Evolutionary conservation across 2,113 vertebrate species (phyloP).

Genomic region (Periophthalmus modestus): DNA sequence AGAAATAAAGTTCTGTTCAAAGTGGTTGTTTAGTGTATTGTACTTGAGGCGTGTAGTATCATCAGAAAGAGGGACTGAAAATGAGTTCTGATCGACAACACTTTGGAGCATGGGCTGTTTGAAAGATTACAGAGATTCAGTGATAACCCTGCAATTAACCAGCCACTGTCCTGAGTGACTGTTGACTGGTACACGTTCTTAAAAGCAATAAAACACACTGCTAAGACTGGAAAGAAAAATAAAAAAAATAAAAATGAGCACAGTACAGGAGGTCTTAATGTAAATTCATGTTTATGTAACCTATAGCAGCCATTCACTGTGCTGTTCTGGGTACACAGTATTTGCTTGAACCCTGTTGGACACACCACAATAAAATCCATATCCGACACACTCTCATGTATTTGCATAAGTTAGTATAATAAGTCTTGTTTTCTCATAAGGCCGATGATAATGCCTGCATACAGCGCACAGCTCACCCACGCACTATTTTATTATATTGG

Average conservation of each 20-base stretch:
- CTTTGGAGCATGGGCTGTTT: background rate
- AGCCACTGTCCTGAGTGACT: background rate
- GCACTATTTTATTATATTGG: constrained; percentile 35
- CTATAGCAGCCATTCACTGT: background rate
- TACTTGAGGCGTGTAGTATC: background rate
- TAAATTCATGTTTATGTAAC: background rate
- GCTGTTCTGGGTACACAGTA: background rate
- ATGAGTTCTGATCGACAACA: background rate
- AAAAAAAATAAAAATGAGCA: background rate
- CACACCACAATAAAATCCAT: background rate
- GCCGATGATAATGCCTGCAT: constrained; percentile 3
- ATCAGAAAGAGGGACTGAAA: background rate
- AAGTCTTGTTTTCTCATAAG: constrained; percentile 17
- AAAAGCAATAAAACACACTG: background rate
- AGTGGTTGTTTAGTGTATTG: constrained; percentile 18
- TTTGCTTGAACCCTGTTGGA: background rate
- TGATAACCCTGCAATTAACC: background rate
- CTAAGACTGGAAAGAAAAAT: background rate
- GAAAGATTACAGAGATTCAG: background rate
- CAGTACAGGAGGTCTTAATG: background rate
- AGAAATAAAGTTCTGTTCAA: background rate
- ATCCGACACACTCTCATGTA: constrained; percentile 12
- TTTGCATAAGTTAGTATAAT: constrained; percentile 17
- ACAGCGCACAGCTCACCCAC: constrained; percentile 40
- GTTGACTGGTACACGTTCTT: background rate